These are phyloP conservation scores for Micromesistius poutassou DNA, from an alignment of 2,797 vertebrate species.

Conservation along the genomic window DNA sequence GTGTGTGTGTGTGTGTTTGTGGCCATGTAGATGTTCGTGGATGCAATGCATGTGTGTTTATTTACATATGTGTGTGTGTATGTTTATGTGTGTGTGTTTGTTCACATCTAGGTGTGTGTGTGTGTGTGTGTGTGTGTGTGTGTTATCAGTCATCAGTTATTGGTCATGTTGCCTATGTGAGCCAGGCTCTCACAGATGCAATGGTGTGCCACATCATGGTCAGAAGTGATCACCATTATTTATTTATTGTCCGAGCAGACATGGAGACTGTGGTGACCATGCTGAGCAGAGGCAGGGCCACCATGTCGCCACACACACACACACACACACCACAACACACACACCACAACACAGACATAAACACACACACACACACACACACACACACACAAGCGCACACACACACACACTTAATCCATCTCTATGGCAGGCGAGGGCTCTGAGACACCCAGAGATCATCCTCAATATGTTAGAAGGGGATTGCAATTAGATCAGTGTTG, in stretches of 20 bases:
- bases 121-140: slow-evolving; percentile 17
- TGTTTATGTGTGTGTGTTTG: slow-evolving; percentile 5
- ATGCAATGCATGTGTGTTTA: background rate
- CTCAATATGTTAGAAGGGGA: background rate
- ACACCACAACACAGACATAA: slow-evolving; percentile 7
- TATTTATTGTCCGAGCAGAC: slow-evolving; percentile 75
- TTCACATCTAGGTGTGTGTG: background rate
- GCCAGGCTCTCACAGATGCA: slow-evolving; percentile 66
- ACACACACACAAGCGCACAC: slow-evolving; percentile 25
- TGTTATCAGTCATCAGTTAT: slow-evolving; percentile 15
- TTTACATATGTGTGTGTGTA: background rate
- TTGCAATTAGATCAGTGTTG: slow-evolving; percentile 24
- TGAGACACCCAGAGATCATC: background rate
- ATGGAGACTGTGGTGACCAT: slow-evolving; percentile 71
- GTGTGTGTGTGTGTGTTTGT: slow-evolving; percentile 3
- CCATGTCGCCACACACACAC: slow-evolving; percentile 51
- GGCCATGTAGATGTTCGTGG: slow-evolving; percentile 3
- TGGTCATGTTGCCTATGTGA: slow-evolving; percentile 51
- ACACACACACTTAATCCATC: background rate
- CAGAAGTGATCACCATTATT: slow-evolving; percentile 75
- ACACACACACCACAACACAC: slow-evolving; percentile 25
- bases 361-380: background rate
- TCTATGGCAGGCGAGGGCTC: background rate
- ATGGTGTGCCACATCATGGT: slow-evolving; percentile 66
- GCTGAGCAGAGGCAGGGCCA: slow-evolving; percentile 47